Percentiles rank a stretch among this genome's conserved stretches.
Conservation (phyloP, 2,797 vertebrate genomes). For the Bradypodion pumilum region DNA sequence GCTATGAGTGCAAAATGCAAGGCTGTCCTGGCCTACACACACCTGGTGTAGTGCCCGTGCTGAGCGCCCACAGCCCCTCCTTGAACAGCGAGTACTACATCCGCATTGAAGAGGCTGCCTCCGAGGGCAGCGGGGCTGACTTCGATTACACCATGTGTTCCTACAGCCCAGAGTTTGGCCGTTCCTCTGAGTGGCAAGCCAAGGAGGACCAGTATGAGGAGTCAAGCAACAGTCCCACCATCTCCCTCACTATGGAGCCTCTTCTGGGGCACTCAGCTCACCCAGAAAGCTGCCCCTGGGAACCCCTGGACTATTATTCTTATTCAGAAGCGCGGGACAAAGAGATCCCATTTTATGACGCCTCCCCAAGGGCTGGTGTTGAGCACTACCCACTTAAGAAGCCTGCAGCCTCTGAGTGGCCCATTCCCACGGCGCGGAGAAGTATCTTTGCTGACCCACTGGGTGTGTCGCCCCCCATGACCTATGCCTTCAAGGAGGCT, state of each 20-base stretch:
- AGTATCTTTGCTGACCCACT: constrained; percentile 79
- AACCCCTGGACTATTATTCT: constrained; percentile 76
- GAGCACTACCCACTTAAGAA: constrained; percentile 70
- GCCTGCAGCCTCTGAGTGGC: constrained; percentile 71
- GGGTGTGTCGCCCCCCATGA: constrained; percentile 74
- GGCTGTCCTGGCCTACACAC: constrained; percentile 72
- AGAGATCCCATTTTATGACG: constrained; percentile 77
- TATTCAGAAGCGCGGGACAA: constrained; percentile 75
- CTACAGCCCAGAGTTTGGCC: constrained; percentile 82
- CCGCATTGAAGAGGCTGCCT: constrained; percentile 88
- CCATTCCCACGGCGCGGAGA: constrained; percentile 77
- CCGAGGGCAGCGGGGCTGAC: constrained; percentile 77
- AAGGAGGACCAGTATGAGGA: constrained; percentile 78
- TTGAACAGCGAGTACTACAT: constrained; percentile 93
- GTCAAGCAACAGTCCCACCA: constrained; percentile 81
- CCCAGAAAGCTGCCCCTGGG: constrained; percentile 71
- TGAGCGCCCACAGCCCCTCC: constrained; percentile 91
- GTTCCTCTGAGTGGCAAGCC: constrained; percentile 78
- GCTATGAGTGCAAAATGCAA: constrained; percentile 80
- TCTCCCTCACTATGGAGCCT: constrained; percentile 90
- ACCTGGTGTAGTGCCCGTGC: constrained; percentile 87
- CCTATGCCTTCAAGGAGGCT: constrained; percentile 68
- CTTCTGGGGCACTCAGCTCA: constrained; percentile 79
- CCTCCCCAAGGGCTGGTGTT: constrained; percentile 70
- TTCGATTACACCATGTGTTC: constrained; percentile 85